Percentiles rank a stretch among this genome's conserved stretches.
Conservation (phyloP, 2,888 invertebrate species). For the Ormyrus labotus region DNA sequence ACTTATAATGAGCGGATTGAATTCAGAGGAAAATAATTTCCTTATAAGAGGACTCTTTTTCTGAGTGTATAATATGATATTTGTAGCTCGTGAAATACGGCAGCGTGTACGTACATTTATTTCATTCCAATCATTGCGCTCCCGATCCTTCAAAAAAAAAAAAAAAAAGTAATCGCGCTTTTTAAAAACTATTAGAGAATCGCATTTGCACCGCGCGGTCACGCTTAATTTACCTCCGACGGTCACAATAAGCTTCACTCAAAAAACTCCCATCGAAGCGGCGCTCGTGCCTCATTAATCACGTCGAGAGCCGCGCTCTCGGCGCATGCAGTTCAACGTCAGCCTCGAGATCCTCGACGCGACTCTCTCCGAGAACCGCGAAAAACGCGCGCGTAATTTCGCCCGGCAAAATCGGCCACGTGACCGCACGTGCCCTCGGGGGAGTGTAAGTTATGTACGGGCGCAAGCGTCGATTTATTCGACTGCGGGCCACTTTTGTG, state of each 20-base stretch:
- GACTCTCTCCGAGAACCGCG: background rate
- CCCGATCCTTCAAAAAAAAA: background rate
- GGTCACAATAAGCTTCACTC: constrained; percentile 11
- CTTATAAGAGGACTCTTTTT: too few relatives aligned
- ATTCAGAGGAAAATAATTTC: too few relatives aligned
- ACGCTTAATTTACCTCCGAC: constrained; percentile 41
- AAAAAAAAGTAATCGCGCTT: background rate
- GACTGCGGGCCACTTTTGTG: background rate
- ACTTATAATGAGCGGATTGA: too few relatives aligned
- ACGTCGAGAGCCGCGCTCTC: constrained; percentile 16
- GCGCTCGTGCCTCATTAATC: constrained; percentile 37
- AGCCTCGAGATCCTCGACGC: background rate
- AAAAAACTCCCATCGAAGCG: constrained; percentile 1
- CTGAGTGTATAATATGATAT: too few relatives aligned
- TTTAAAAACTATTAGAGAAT: constrained; percentile 19
- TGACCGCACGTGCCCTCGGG: constrained; percentile 72
- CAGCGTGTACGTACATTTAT: too few relatives aligned
- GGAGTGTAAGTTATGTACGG: constrained; percentile 50
- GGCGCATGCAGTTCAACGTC: background rate
- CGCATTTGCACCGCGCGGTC: background rate
- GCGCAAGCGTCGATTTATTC: constrained; percentile 35
- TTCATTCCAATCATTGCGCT: background rate
- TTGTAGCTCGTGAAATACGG: too few relatives aligned
- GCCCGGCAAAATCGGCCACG: constrained; percentile 64
- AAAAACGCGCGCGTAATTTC: background rate